Percentiles rank a stretch among this genome's conserved stretches.
phyloP scores from a whole-genome alignment of 2,113 vertebrate genomes.

The Acanthisitta chloris region DNA sequence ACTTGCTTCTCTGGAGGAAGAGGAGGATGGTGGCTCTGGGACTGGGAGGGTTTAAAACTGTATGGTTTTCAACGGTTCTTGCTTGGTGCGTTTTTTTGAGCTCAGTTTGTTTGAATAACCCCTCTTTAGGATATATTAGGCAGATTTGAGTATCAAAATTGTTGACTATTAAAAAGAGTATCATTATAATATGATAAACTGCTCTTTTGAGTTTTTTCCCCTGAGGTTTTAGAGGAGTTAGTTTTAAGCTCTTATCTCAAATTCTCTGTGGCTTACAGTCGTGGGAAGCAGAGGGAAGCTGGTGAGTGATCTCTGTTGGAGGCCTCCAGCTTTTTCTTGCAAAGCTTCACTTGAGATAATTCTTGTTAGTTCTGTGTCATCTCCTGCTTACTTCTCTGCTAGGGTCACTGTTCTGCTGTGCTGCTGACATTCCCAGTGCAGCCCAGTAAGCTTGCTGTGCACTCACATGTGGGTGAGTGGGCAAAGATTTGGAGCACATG shows the following conservation, averaged over 20 bases:
- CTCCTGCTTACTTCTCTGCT: background rate
- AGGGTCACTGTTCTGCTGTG: accelerated
- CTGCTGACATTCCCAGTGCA: background rate
- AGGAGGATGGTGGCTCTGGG: background rate
- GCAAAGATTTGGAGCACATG: background rate
- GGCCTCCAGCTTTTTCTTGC: background rate
- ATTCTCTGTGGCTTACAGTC: background rate
- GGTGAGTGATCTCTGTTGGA: background rate
- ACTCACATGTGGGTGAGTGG: accelerated
- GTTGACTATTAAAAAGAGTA: background rate
- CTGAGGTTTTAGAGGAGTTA: background rate
- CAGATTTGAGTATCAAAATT: background rate
- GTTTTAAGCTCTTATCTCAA: background rate
- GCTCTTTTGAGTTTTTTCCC: background rate
- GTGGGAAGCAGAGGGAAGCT: background rate
- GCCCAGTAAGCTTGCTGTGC: background rate
- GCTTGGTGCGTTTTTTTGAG: background rate
- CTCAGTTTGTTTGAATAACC: background rate
- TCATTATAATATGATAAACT: background rate
- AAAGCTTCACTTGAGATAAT: background rate
- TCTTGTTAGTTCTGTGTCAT: background rate
- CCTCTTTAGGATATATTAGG: background rate
- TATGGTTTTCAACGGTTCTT: background rate
- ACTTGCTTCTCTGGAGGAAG: background rate
- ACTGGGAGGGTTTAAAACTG: background rate